phyloP scores from a whole-genome alignment of 2,113 vertebrate genomes.

The Acanthochromis polyacanthus region DNA sequence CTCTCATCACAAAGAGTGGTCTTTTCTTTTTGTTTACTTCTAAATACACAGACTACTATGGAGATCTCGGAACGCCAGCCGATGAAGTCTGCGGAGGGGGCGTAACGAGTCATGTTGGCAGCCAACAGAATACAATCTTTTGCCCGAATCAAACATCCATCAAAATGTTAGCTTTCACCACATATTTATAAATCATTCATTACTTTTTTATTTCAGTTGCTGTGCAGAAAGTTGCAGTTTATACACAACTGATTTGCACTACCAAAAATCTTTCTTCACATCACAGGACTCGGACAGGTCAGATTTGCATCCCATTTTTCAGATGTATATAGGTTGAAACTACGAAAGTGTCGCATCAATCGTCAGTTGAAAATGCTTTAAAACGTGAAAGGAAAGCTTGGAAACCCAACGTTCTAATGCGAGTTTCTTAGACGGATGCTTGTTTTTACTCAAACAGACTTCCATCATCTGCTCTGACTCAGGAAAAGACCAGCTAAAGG shows the following conservation, averaged over 20 bases:
- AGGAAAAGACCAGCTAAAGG: neutral
- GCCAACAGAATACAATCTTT: neutral
- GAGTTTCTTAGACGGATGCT: neutral
- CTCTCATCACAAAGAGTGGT: neutral
- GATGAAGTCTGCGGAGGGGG: conserved; percentile 7
- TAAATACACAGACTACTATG: conserved; percentile 58
- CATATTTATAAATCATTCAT: conserved; percentile 3
- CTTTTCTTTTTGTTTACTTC: conserved; percentile 41
- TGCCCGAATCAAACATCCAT: neutral
- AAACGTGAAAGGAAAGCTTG: neutral
- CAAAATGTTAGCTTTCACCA: neutral
- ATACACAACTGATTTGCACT: neutral
- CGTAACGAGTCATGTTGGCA: neutral
- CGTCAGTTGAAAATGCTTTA: neutral
- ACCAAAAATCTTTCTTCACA: no score
- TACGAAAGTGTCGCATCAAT: neutral
- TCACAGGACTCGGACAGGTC: no score
- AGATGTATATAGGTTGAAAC: neutral
- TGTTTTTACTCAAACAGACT: conserved; percentile 13
- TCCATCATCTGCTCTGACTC: conserved; percentile 15
- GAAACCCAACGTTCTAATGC: neutral
- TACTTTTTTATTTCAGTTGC: conserved; percentile 9
- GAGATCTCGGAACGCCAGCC: conserved; percentile 36
- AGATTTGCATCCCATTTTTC: neutral
- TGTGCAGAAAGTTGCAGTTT: neutral